Base-by-base conservation (phyloP, 2,797 vertebrate genomes). In the Aulostomus chinensis region DNA sequence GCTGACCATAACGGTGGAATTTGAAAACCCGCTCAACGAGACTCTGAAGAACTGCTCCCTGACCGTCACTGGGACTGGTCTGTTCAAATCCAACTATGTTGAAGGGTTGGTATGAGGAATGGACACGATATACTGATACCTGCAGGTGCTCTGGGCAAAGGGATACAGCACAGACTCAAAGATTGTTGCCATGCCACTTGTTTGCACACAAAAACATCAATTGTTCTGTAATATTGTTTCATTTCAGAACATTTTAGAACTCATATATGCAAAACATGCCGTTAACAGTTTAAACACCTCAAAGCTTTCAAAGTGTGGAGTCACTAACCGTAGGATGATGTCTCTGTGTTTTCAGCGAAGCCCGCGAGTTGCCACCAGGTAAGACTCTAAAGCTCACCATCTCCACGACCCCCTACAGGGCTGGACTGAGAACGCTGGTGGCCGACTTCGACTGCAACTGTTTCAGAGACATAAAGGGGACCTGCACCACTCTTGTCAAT, bases 381-480 rank as follows among this genome's bases (percentile, higher is more conserved):
- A 0, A 0, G 1, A 30, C 9, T 0, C 1, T 61, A 24, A 35
- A 0, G 24, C 2, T 53, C 1, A 0, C 1, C 2, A 6, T 61
- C 25, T 8, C 0, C 0, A 49, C 13, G 10, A 9, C 2, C 4
- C 60, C 60, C 26, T 54, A 43, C 21, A 63, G 2, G 9, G 15
- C 1, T 2, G 59, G 59, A 9, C 28, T 4, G 10, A 63, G 2
- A 45, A 15, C 17, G 0, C 11, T 50, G 28, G 16, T 50, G 16
- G 60, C 38, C 1, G 9, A 45, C 33, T 63, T 63, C 2, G 38
- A 56, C 59, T 63, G 60, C 33, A 50, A 45, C 33, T 8, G 20
- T 32, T 63, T 63, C 45, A 50, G 32, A 25, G 33, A 63, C 9
- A 1, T 50, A 2, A 38, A 28, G 45, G 38, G 28, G 4, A 38